phyloP scores from a whole-genome alignment of 2,113 vertebrate species.

The Paracanthobrama guichenoti region DNA sequence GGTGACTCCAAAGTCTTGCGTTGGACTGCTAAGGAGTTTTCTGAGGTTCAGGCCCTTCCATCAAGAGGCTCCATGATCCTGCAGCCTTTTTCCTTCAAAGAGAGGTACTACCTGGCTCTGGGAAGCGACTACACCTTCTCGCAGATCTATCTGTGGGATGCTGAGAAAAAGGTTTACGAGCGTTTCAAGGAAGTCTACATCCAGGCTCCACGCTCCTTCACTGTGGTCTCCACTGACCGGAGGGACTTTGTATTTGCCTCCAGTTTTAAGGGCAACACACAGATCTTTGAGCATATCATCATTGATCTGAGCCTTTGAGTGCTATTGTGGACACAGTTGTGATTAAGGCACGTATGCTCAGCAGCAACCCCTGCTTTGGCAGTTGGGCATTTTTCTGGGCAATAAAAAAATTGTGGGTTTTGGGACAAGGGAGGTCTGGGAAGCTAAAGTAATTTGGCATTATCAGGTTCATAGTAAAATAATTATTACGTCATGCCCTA shows the following conservation, averaged over 20 bases:
- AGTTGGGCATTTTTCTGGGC: not conserved
- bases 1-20: constrained; percentile 93
- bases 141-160: constrained; percentile 94
- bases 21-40: constrained; percentile 91
- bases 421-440: not conserved
- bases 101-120: constrained; percentile 89
- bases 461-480: constrained; percentile 41
- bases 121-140: constrained; percentile 98
- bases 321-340: constrained; percentile 8
- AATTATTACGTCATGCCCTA: constrained; percentile 24
- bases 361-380: constrained; percentile 22
- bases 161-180: constrained; percentile 83
- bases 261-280: constrained; percentile 96
- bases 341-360: constrained; percentile 26
- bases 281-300: constrained; percentile 92
- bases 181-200: constrained; percentile 97
- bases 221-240: constrained; percentile 90
- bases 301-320: constrained; percentile 94
- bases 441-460: constrained; percentile 4
- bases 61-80: constrained; percentile 95
- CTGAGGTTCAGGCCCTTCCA: constrained; percentile 91
- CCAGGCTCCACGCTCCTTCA: constrained; percentile 94
- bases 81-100: constrained; percentile 92
- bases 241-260: constrained; percentile 96
- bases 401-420: not conserved